Evolutionary conservation across 2,888 invertebrate species (phyloP).

Genomic region (Drosophila limbata): DNA sequence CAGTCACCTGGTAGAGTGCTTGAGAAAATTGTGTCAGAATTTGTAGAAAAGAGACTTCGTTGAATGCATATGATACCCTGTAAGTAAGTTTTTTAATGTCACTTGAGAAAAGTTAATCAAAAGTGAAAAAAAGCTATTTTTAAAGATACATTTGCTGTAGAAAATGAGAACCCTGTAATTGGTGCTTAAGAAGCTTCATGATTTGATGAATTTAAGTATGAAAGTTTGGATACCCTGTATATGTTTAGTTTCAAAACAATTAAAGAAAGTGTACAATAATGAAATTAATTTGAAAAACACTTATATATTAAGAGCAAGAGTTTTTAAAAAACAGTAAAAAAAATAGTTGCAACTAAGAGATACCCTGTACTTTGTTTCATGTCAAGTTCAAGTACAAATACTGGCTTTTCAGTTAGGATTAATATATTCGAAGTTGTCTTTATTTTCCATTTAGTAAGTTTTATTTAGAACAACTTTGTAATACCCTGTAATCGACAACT

Average conservation of each 20-base stretch:
- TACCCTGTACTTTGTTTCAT: background rate
- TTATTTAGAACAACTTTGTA: background rate
- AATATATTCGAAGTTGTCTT: background rate
- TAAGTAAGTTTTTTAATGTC: no score
- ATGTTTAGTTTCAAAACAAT: background rate
- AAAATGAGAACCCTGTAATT: background rate
- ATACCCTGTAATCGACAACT: conserved; percentile 6
- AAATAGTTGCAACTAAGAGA: background rate
- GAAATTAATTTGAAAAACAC: background rate
- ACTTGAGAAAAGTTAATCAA: background rate
- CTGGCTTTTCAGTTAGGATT: background rate
- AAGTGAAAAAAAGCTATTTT: background rate
- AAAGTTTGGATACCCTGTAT: background rate
- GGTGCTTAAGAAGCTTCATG: background rate
- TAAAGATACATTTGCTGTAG: background rate
- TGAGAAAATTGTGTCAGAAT: background rate
- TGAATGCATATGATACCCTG: background rate
- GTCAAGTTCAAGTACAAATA: background rate
- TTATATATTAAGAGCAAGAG: background rate
- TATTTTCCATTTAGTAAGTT: background rate
- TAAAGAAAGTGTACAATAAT: background rate
- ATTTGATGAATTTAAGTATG: background rate
- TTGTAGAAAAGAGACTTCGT: background rate
- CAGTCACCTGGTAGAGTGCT: background rate
- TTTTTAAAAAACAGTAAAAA: no score